Base-by-base conservation (phyloP, 2,797 vertebrate species). In the Merluccius polli region DNA sequence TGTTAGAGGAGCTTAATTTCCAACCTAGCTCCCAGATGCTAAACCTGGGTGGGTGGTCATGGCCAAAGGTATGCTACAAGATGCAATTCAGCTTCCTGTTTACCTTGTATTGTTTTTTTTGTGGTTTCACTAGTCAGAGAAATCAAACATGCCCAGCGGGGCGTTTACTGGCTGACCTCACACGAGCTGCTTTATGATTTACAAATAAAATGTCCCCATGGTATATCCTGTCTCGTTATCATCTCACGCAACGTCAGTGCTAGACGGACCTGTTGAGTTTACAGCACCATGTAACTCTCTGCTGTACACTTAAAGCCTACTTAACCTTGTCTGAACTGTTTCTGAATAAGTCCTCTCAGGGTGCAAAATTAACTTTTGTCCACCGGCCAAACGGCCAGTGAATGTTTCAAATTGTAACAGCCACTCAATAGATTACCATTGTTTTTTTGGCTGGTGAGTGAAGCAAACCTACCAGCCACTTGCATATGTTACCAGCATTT, bases 41-140 rank as follows among this genome's bases (percentile, higher is more conserved):
- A 80, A 77, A 75, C 76, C 75, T 85, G 83, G 85, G 89, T 89
- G 88, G 87, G 89, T 89, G 88, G 87, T 85, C 88, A 90, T 82
- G 77, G 70, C 81, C 82, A 82, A 10, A 27, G 31, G 35, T 4
- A 52, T 71, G 75, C 75, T 82, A 71, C 83, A 75, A 72, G 79
- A 77, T 78, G 73, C 77, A 84, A 78, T 77, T 83, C 32, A 75
- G 73, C 68, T 72, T 52, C 80, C 21, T 38, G 82, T 77, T 79
- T 32, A 77, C 77, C 67, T 72, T 21, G 73, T 76, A 52, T 74
- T 78, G 77, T 70, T 24, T 21, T 85, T 78, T 75, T 76, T 77
- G 15, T 69, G 21, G 74, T 78, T 70, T 70, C 36, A 35, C 38
- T 65, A 9, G 72, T 72, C 27, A 3, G 36, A 79, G 30, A 78